Percentiles rank a stretch among this genome's conserved stretches.
Evolutionary conservation across 2,888 invertebrate species (phyloP).

Genomic region (Calephelis perditalis): DNA sequence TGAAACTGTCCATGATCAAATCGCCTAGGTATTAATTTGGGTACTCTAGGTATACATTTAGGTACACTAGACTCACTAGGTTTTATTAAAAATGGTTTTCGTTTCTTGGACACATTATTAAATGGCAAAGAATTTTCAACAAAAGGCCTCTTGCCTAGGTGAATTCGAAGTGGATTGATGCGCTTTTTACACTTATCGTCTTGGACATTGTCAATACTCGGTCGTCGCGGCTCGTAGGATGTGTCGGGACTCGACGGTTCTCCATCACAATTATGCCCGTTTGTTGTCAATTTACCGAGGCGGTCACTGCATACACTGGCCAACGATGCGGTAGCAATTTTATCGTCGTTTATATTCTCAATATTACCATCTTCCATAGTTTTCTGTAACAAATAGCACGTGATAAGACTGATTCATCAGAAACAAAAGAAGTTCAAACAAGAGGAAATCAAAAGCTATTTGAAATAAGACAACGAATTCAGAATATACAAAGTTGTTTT

Average conservation of each 20-base stretch:
- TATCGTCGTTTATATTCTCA: constrained; percentile 64
- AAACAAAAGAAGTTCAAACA: constrained; percentile 74
- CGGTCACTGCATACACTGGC: constrained; percentile 57
- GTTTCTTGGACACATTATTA: constrained; percentile 55
- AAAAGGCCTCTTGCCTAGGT: constrained; percentile 70
- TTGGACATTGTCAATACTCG: constrained; percentile 41
- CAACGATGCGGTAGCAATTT: constrained; percentile 52
- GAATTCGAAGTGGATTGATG: constrained; percentile 67
- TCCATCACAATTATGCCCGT: constrained; percentile 55
- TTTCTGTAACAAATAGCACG: constrained; percentile 70
- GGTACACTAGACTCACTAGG: constrained; percentile 49
- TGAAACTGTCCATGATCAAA: constrained; percentile 53
- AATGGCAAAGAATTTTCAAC: constrained; percentile 62
- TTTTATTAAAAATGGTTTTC: constrained; percentile 50
- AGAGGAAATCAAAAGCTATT: constrained; percentile 63
- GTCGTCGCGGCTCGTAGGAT: constrained; percentile 43
- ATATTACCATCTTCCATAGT: constrained; percentile 78
- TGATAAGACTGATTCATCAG: constrained; percentile 55
- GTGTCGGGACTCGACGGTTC: constrained; percentile 34
- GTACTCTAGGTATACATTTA: constrained; percentile 48
- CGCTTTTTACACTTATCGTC: constrained; percentile 62
- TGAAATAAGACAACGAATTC: constrained; percentile 53
- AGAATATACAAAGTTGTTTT: constrained; percentile 41
- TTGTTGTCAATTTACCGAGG: constrained; percentile 56
- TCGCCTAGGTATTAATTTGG: constrained; percentile 63